A percentile compares a stretch with the other conserved stretches of the same genome.
These are phyloP conservation scores for Aleadryas rufinucha DNA, from an alignment of 2,113 vertebrate species.

Conservation along the genomic window DNA sequence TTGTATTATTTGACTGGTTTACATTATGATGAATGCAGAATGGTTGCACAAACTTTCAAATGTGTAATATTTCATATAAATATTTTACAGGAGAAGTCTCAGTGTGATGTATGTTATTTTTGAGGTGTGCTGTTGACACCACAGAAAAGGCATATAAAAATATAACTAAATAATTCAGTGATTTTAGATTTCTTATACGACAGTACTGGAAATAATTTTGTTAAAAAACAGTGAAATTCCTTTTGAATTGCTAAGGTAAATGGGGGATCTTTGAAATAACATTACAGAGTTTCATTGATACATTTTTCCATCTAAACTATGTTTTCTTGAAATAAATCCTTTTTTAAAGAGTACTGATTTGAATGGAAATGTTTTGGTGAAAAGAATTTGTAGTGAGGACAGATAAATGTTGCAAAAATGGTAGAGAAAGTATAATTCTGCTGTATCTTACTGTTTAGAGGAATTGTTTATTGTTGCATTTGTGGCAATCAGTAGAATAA, in stretches of 20 bases:
- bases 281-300: neutral
- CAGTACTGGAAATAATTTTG: neutral
- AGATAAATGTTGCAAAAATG: neutral
- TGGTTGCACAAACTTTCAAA: conserved; percentile 42
- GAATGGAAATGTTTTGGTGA: neutral
- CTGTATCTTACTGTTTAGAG: neutral
- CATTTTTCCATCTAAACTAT: neutral
- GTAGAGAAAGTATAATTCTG: neutral
- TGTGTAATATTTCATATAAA: conserved; percentile 53
- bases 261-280: neutral
- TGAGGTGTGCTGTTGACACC: conserved; percentile 3
- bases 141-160: conserved; percentile 31
- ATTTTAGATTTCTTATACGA: conserved; percentile 48
- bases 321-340: neutral
- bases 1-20: conserved; percentile 62
- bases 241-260: neutral
- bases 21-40: conserved; percentile 45
- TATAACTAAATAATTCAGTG: neutral
- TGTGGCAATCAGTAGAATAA: neutral
- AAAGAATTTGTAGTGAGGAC: neutral
- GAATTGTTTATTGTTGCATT: neutral
- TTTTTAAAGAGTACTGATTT: neutral
- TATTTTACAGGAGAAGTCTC: conserved; percentile 62
- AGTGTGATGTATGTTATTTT: conserved; percentile 47
- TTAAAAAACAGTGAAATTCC: neutral